Percentiles rank a stretch among this genome's conserved stretches.
These are phyloP conservation scores for Aphidoletes aphidimyza DNA, from an alignment of 2,888 invertebrate species.

Conservation along the genomic window DNA sequence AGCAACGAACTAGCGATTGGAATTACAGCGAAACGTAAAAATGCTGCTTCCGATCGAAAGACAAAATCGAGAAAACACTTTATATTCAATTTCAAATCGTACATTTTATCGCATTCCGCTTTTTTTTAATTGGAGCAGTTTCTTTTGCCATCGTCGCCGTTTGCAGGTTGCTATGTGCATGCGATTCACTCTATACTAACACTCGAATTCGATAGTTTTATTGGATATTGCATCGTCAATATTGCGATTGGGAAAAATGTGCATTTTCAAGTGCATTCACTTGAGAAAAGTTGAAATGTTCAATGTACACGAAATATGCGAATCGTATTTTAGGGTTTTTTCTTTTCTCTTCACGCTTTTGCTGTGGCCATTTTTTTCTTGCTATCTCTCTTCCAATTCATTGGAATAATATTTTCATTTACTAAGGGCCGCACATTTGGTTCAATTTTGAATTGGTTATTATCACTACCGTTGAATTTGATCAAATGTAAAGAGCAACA, in stretches of 20 bases:
- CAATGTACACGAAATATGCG: neutral
- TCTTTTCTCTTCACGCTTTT: no score
- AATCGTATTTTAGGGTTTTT: neutral
- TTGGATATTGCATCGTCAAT: constrained; percentile 19
- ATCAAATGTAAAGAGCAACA: no score
- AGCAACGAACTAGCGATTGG: neutral
- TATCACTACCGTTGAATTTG: no score
- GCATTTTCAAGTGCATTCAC: constrained; percentile 5
- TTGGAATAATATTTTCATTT: no score
- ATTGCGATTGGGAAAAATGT: constrained; percentile 36
- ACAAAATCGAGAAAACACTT: constrained; percentile 27
- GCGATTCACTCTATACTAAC: neutral
- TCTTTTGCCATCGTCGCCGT: neutral
- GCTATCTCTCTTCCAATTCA: no score
- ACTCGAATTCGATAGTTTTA: constrained; percentile 22
- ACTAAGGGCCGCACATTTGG: no score
- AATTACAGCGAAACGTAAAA: neutral
- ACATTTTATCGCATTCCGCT: neutral
- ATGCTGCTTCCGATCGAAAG: neutral
- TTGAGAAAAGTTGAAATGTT: neutral
- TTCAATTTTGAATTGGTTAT: no score
- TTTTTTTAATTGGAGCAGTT: neutral
- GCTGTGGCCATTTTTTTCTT: no score
- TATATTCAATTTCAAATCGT: constrained; percentile 6
- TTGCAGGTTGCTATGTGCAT: neutral